Percentiles rank a stretch among this genome's conserved stretches.
Evolutionary conservation across 2,113 vertebrate genomes (phyloP).

Genomic region (Spea bombifrons): DNA sequence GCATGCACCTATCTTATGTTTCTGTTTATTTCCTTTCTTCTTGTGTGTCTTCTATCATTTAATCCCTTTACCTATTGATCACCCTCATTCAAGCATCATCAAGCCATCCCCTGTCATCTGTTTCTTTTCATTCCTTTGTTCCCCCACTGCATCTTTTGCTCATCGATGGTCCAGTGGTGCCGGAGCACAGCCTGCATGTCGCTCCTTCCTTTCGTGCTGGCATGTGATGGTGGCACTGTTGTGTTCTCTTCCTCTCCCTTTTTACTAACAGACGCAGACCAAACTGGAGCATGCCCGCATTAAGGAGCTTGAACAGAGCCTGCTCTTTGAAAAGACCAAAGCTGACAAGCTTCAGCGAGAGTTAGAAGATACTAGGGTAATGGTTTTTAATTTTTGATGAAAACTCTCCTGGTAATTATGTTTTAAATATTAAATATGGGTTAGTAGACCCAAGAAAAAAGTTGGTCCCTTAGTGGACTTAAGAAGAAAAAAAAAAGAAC

Average conservation of each 20-base stretch:
- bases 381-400: conserved; percentile 78
- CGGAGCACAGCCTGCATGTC: conserved; percentile 80
- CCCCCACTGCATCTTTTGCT: conserved; percentile 57
- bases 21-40: conserved; percentile 47
- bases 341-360: conserved; percentile 99
- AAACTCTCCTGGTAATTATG: conserved; percentile 25
- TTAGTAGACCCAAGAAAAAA: not conserved
- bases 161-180: conserved; percentile 65
- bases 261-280: conserved; percentile 99
- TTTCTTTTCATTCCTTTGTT: conserved; percentile 46
- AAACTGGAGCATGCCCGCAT: conserved; percentile 99
- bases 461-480: conserved; percentile 5
- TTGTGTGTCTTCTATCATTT: conserved; percentile 39
- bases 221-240: conserved; percentile 99
- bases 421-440: not conserved
- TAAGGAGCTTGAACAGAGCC: conserved; percentile 99
- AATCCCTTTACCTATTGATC: conserved; percentile 56
- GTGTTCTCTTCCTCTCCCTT: conserved; percentile 97
- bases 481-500: not conserved
- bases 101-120: conserved; percentile 22
- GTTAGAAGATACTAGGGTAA: conserved; percentile 99
- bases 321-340: conserved; percentile 99
- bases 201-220: conserved; percentile 83
- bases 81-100: conserved; percentile 52
- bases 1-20: conserved; percentile 65